Evolutionary conservation across 2,797 vertebrate genomes (phyloP).

Genomic region (Poeciliopsis paucimaculata): DNA sequence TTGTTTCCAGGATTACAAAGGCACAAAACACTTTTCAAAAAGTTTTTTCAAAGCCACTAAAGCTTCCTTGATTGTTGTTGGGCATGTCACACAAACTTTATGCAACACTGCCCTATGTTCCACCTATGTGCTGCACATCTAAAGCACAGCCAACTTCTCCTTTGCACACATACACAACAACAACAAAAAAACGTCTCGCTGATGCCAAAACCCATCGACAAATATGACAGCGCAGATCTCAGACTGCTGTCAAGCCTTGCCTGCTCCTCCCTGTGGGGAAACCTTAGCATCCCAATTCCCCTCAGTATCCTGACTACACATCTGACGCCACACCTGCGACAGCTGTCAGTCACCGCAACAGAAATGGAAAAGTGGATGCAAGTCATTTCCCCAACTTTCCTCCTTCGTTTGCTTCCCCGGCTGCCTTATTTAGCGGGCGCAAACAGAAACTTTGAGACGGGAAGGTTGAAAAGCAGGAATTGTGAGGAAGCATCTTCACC

Average conservation of each 20-base stretch:
- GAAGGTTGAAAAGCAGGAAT: not conserved
- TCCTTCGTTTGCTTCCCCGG: conserved; percentile 2
- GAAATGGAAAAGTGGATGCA: conserved; percentile 48
- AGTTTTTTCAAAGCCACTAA: not conserved
- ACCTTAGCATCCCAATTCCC: conserved; percentile 3
- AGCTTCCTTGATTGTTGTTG: not conserved
- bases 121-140: not conserved
- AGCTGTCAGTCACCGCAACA: conserved; percentile 55
- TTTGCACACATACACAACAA: conserved; percentile 1
- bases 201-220: not conserved
- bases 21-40: not conserved
- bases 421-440: not conserved
- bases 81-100: not conserved
- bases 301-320: not conserved
- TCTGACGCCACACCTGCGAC: conserved; percentile 36
- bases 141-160: not conserved
- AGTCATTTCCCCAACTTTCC: not conserved
- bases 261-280: conserved; percentile 1
- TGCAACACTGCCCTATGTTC: not conserved
- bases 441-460: not conserved
- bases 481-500: conserved; percentile 11
- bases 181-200: not conserved
- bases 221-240: conserved; percentile 37
- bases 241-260: conserved; percentile 18
- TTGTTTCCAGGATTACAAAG: not conserved